Conservation (phyloP, 2,888 invertebrate genomes). For the Chrysolina americana region DNA sequence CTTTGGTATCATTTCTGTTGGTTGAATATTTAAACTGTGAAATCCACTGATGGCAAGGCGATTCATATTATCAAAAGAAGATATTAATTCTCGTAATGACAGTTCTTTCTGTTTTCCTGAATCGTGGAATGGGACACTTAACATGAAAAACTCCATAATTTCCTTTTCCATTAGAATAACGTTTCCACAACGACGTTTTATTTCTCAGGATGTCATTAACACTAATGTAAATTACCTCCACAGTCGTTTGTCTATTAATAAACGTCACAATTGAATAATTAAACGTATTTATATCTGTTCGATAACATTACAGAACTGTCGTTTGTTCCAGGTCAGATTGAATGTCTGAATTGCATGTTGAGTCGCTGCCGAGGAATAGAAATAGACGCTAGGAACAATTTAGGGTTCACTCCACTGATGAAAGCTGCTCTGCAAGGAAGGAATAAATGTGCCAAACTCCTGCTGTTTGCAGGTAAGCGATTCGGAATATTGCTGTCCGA, state of each 20-base stretch:
- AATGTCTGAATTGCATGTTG: slow-evolving; percentile 78
- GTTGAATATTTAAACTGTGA: too few species aligned
- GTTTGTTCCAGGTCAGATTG: slow-evolving; percentile 75
- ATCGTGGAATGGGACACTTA: too few species aligned
- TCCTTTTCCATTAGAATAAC: too few species aligned
- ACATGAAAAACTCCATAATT: too few species aligned
- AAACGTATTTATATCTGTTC: not conserved
- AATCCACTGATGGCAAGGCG: too few species aligned
- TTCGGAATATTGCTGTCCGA: not conserved
- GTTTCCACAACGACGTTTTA: not conserved
- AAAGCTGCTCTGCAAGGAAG: slow-evolving; percentile 84
- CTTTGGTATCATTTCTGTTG: too few species aligned
- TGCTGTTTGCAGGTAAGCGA: slow-evolving; percentile 81
- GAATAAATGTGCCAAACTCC: slow-evolving; percentile 80
- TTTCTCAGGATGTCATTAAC: not conserved
- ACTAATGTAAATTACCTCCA: not conserved
- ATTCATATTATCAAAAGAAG: too few species aligned
- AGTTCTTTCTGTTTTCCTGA: too few species aligned
- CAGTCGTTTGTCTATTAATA: not conserved
- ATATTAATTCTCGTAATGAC: too few species aligned
- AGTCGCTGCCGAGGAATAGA: slow-evolving; percentile 77
- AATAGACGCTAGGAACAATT: slow-evolving; percentile 79
- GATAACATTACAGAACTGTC: not conserved
- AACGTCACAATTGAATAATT: not conserved
- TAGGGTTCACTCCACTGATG: slow-evolving; percentile 82